Conservation (phyloP, 2,888 invertebrate species). For the Adela reaumurella region DNA sequence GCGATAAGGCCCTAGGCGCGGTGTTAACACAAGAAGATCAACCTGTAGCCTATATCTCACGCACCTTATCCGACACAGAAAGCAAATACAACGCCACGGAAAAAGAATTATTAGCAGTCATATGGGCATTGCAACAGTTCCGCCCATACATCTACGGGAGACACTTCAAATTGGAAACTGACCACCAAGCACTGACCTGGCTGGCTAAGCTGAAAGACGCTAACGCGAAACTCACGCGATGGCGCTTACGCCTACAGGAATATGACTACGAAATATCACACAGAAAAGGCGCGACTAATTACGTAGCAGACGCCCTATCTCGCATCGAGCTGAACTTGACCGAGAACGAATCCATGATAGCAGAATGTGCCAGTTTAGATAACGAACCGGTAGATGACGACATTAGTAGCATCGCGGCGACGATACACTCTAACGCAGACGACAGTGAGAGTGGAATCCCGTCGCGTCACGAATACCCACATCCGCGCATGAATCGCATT, state of each 20-base stretch:
- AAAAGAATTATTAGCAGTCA: background rate
- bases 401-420: background rate
- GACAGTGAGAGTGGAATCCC: background rate
- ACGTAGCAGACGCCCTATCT: background rate
- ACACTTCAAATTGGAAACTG: background rate
- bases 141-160: slow-evolving; percentile 1
- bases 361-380: background rate
- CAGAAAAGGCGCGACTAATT: background rate
- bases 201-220: background rate
- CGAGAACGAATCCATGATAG: background rate
- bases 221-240: background rate
- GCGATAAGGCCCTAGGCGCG: background rate
- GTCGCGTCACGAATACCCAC: background rate
- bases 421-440: background rate
- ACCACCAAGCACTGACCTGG: slow-evolving; percentile 1
- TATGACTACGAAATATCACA: background rate
- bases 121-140: background rate
- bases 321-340: background rate
- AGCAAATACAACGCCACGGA: background rate
- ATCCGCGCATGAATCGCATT: background rate
- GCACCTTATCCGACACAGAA: background rate
- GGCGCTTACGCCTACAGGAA: background rate
- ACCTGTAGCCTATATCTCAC: background rate
- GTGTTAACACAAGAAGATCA: background rate
- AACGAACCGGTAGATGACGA: background rate